phyloP scores from a whole-genome alignment of 1,140 invertebrate species.

The Sitobion miscanthi region DNA sequence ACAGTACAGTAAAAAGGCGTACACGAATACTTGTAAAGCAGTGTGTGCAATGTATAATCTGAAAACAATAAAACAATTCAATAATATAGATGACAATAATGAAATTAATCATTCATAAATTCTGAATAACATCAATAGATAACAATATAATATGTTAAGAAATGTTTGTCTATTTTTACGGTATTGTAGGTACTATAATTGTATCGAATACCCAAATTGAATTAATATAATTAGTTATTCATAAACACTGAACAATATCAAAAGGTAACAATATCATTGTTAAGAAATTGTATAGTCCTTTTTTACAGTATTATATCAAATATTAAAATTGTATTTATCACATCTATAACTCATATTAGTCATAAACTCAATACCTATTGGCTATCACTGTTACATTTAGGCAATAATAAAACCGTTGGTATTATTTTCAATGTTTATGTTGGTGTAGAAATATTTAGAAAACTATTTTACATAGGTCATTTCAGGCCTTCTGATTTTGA shows the following conservation, averaged over 20 bases:
- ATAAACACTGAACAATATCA: too few relatives aligned
- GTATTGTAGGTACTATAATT: background rate
- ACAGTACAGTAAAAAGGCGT: background rate
- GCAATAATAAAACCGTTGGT: too few relatives aligned
- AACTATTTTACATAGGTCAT: background rate
- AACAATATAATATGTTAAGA: background rate
- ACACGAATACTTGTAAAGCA: background rate
- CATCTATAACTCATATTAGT: too few relatives aligned
- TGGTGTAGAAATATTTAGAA: background rate
- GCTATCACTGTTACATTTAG: too few relatives aligned
- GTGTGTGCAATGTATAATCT: conserved; percentile 40
- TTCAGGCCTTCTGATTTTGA: background rate
- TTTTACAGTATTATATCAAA: background rate
- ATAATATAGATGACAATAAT: background rate
- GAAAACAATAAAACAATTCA: conserved; percentile 10
- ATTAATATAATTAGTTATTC: too few relatives aligned
- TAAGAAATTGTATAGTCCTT: background rate
- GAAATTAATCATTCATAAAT: background rate
- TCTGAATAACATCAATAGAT: background rate
- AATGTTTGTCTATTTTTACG: background rate
- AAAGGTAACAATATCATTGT: too few relatives aligned
- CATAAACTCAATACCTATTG: too few relatives aligned
- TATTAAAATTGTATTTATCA: background rate
- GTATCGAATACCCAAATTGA: background rate
- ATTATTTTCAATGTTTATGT: background rate